Conservation (phyloP, 2,888 invertebrate genomes). For the Horisme vitalbata region DNA sequence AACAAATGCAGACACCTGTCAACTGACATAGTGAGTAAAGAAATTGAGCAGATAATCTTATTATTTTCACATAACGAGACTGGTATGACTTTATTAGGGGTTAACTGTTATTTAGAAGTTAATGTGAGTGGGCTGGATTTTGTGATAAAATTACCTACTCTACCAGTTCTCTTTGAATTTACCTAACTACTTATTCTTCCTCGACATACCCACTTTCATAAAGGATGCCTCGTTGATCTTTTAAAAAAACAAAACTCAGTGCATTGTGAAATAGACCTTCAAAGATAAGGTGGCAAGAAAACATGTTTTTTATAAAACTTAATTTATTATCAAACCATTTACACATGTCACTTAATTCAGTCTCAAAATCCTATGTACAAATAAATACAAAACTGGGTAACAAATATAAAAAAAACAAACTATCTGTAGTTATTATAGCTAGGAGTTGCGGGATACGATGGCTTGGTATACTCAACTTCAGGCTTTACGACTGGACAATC, state of each 20-base stretch:
- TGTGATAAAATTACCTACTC: no score
- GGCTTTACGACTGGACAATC: constrained; percentile 54
- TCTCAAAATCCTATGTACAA: constrained; percentile 32
- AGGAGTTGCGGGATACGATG: constrained; percentile 45
- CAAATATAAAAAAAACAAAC: constrained; percentile 17
- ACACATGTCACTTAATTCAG: constrained; percentile 27
- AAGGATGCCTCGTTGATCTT: no score
- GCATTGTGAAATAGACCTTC: no score
- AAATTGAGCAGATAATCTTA: constrained; percentile 39
- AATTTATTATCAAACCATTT: constrained; percentile 18
- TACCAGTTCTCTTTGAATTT: no score
- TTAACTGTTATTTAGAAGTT: no score
- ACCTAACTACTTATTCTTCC: no score
- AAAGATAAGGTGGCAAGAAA: no score
- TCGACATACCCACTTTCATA: no score
- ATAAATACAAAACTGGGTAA: constrained; percentile 43
- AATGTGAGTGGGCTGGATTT: no score
- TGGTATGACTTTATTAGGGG: constrained; percentile 10
- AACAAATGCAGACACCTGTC: constrained; percentile 68
- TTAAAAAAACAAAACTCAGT: no score
- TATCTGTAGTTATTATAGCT: constrained; percentile 48
- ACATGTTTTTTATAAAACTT: not conserved
- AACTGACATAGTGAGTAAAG: constrained; percentile 41
- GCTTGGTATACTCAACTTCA: constrained; percentile 27
- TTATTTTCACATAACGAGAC: constrained; percentile 43